Base-by-base conservation (phyloP, 2,888 invertebrate genomes). In the Steromphala cineraria region DNA sequence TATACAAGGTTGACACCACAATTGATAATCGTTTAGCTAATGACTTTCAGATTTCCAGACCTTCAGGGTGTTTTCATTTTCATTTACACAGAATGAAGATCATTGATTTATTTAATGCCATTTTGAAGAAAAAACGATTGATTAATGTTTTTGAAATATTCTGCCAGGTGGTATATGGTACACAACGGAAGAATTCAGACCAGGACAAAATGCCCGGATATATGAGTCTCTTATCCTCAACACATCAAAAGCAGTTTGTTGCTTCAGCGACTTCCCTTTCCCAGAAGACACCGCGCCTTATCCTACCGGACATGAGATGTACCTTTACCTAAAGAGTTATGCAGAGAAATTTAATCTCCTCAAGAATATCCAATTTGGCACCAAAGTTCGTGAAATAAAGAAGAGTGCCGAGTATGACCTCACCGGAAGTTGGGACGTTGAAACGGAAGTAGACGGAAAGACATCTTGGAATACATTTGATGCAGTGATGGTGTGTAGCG, bases 211-310 rank as follows among this genome's bases (percentile, higher is more conserved):
- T 1, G 79, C 82, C 0, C 24, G 91, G 4, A 92, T 93, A 15
- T 93, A 92, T 89, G 89, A 91, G 53, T 88, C 89, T 8, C 93
- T 94, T 0, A 89, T 93, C 24, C 94, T 93, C 84, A 94, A 94
- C 85, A 91, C 92, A 7, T 92, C 91, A 78, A 94, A 94, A 85
- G 93, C 93, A 83, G 89, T 93, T 86, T 91, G 88, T 15, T 90
- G 93, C 8, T 93, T 90, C 85, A 93, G 92, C 77, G 85, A 85
- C 80, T 81, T 79, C 76, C 85, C 85, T 0, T 80, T 79, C 52
- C 80, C 85, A 8, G 52, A 80, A 3, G 62, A 79, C 40, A 56
- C 67, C n/a, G 76, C 81, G 19, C 67, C 80, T n/a, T 85, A 71
- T 78, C 77, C 80, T 2, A 62, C 80, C 10, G 67, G 80, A n/a